These are phyloP conservation scores for Philopotamus ludificatus DNA, from an alignment of 1,140 invertebrate species.

Conservation along the genomic window DNA sequence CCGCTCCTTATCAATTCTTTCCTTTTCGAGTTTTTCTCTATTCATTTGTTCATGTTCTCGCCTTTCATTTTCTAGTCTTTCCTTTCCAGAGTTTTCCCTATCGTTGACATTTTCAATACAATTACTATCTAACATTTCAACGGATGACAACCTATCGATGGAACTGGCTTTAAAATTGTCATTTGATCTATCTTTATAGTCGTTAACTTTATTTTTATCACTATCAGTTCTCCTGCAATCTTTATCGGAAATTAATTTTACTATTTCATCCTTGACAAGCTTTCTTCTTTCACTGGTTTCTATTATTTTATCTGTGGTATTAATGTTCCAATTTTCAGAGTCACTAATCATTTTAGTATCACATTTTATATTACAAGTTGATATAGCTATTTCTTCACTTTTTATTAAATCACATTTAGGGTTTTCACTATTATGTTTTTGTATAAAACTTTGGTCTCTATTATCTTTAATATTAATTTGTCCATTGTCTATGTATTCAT, in stretches of 20 bases:
- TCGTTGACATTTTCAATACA: conserved; percentile 43
- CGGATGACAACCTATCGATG: conserved; percentile 4
- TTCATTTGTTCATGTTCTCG: conserved; percentile 54
- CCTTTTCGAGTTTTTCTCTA: conserved; percentile 43
- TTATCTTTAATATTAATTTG: conserved; percentile 33
- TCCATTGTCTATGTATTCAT: conserved; percentile 28
- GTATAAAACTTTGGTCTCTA: conserved; percentile 36
- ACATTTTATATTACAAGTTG: conserved; percentile 15
- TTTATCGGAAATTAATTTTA: conserved; percentile 21
- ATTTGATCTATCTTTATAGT: conserved; percentile 22
- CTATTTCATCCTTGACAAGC: conserved; percentile 31
- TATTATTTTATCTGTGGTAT: conserved; percentile 26
- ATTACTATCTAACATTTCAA: not conserved
- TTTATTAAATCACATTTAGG: conserved; percentile 37
- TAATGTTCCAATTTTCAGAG: conserved; percentile 17
- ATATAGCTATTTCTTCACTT: conserved; percentile 36
- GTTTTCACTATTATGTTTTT: conserved; percentile 25
- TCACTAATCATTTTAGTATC: conserved; percentile 32
- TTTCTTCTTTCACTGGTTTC: conserved; percentile 26
- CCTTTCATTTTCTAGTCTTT: conserved; percentile 53
- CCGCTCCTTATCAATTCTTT: conserved; percentile 35
- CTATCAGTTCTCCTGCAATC: conserved; percentile 29
- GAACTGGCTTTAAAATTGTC: conserved; percentile 6
- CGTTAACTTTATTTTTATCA: conserved; percentile 31
- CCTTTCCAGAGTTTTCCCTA: conserved; percentile 49